These are phyloP conservation scores for Ianthella basta DNA, from an alignment of 37 sponge, comb jelly and placozoan genomes.

Conservation along the genomic window DNA sequence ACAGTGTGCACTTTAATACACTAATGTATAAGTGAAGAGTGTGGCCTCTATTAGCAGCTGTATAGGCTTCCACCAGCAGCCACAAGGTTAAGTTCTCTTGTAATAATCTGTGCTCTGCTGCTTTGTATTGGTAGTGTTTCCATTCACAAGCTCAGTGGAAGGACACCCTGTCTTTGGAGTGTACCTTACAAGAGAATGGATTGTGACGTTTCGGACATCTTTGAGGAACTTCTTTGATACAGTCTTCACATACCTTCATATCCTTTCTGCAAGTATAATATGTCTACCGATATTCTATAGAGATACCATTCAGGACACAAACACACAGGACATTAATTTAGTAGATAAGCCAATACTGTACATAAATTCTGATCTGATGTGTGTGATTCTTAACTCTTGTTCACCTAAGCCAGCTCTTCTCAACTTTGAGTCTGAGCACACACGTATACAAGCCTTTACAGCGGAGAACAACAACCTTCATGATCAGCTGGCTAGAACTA, in stretches of 20 bases:
- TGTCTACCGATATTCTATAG: not conserved
- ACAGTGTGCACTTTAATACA: too few relatives aligned
- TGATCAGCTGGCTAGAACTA: conserved; percentile 64
- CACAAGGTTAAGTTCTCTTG: too few relatives aligned
- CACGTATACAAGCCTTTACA: conserved; percentile 68
- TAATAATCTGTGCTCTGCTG: too few relatives aligned
- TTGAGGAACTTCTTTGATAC: conserved; percentile 94
- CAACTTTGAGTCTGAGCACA: conserved; percentile 77
- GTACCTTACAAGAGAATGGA: conserved; percentile 88
- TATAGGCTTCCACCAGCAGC: too few relatives aligned
- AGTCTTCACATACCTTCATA: conserved; percentile 79
- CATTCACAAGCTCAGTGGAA: conserved; percentile 81
- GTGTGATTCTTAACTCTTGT: conserved; percentile 46
- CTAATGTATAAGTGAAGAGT: too few relatives aligned
- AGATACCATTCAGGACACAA: too few relatives aligned
- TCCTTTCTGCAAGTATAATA: conserved; percentile 40
- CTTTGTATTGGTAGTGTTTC: conserved; percentile 59
- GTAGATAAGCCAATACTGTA: too few relatives aligned
- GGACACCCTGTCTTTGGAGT: conserved; percentile 76
- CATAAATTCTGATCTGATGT: conserved; percentile 7
- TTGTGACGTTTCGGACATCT: conserved; percentile 73
- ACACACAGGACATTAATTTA: not conserved
- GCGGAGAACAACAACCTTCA: conserved; percentile 74
- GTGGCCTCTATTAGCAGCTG: too few relatives aligned
- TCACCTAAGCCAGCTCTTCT: conserved; percentile 78